Conservation (phyloP, 2,888 invertebrate species). For the Yponomeuta sedellus region DNA sequence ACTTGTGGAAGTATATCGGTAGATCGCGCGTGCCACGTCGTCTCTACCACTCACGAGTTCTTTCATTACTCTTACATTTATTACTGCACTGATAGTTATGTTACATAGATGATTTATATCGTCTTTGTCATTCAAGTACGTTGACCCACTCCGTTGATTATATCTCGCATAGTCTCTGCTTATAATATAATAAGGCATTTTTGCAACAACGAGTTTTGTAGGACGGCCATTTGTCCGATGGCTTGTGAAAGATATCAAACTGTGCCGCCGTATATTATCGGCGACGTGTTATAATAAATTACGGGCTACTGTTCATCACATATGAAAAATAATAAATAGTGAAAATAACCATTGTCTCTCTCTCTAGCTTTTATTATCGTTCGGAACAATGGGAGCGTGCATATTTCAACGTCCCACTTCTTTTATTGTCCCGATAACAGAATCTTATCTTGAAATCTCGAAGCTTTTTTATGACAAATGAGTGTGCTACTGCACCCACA, state of each 20-base stretch:
- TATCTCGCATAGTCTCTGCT: constrained; percentile 32
- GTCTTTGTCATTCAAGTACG: constrained; percentile 48
- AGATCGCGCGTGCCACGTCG: constrained; percentile 31
- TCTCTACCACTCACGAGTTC: constrained; percentile 40
- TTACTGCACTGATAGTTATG: constrained; percentile 45
- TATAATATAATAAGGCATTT: constrained; percentile 17
- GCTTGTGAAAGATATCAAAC: constrained; percentile 33
- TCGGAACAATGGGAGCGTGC: constrained; percentile 5
- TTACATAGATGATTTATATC: constrained; percentile 60
- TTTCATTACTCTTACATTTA: constrained; percentile 46
- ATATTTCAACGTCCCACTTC: constrained; percentile 12
- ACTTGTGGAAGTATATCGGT: constrained; percentile 38
- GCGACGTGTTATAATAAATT: constrained; percentile 31
- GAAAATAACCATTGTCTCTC: constrained; percentile 11
- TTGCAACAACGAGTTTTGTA: constrained; percentile 29
- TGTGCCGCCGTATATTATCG: constrained; percentile 30
- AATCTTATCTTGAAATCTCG: constrained; percentile 9
- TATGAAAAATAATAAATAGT: constrained; percentile 6
- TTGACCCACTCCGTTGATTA: constrained; percentile 46
- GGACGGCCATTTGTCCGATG: constrained; percentile 34
- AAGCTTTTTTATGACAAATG: constrained; percentile 1
- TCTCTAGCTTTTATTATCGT: not conserved
- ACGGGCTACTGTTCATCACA: constrained; percentile 19
- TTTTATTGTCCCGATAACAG: constrained; percentile 7
- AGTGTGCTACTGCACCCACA: not conserved